Percentiles rank a stretch among this genome's conserved stretches.
phyloP scores from a whole-genome alignment of 2,113 vertebrate genomes.

The Chaetodon auriga region DNA sequence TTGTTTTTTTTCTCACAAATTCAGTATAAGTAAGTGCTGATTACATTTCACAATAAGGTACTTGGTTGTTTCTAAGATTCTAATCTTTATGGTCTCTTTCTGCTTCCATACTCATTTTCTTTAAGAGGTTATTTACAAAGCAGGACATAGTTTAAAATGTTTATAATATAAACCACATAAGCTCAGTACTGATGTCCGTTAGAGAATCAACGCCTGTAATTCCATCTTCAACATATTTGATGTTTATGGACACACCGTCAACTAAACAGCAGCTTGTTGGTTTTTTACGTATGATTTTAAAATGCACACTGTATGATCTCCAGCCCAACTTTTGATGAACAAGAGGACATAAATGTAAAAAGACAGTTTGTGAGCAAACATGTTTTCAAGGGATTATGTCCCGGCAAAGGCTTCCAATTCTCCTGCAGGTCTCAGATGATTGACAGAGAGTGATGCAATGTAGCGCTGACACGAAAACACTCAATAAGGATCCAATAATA shows the following conservation, averaged over 20 bases:
- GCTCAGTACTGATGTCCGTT: background rate
- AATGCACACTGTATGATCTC: background rate
- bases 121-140: background rate
- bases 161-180: background rate
- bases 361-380: background rate
- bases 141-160: background rate
- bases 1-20: no score
- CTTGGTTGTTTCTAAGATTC: background rate
- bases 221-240: background rate
- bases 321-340: background rate
- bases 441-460: conserved; percentile 13
- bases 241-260: background rate
- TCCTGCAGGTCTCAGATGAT: background rate
- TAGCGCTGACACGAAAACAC: background rate
- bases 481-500: background rate
- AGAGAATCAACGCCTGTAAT: background rate
- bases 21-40: background rate
- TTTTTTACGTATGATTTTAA: background rate
- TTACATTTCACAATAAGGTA: background rate
- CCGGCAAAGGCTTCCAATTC: conserved; percentile 3
- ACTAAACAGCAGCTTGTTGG: background rate
- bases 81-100: background rate
- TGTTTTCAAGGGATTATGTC: background rate
- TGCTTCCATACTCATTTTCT: background rate
- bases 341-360: background rate